A percentile compares a stretch with the other conserved stretches of the same genome.
Evolutionary conservation across 2,113 vertebrate genomes (phyloP).

Genomic region (Cephalopholis sonnerati): DNA sequence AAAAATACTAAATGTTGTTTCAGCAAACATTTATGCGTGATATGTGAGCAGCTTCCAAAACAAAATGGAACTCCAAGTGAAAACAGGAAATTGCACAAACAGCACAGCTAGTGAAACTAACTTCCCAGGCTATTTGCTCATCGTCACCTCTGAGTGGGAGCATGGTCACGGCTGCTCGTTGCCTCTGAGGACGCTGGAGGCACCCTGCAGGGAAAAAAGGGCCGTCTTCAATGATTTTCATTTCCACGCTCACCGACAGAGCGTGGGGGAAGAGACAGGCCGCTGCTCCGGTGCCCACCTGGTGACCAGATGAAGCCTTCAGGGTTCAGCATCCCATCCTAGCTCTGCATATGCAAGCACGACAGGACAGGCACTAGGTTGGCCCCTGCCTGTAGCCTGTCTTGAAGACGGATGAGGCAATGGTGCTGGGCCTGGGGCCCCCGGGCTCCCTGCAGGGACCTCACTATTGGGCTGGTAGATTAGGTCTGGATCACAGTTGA

Average conservation of each 20-base stretch:
- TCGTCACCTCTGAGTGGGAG: constrained; percentile 47
- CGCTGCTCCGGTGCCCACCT: constrained; percentile 38
- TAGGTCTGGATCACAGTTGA: constrained; percentile 82
- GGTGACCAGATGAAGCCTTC: constrained; percentile 60
- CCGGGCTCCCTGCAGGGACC: constrained; percentile 70
- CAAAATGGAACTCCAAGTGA: constrained; percentile 23
- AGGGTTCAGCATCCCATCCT: constrained; percentile 40
- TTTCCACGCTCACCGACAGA: constrained; percentile 38
- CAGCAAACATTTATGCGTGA: constrained; percentile 29
- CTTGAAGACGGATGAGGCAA: constrained; percentile 78
- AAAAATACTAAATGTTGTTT: constrained; percentile 46
- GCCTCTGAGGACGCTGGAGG: constrained; percentile 29
- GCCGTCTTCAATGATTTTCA: constrained; percentile 39
- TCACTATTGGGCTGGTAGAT: constrained; percentile 78
- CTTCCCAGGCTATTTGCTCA: constrained; percentile 43
- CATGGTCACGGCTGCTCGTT: constrained; percentile 49
- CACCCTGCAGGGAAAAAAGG: constrained; percentile 18
- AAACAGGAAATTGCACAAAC: constrained; percentile 48
- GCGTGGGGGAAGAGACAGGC: constrained; percentile 21
- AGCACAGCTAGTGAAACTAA: constrained; percentile 17
- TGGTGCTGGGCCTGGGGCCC: constrained; percentile 60
- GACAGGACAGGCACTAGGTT: constrained; percentile 26
- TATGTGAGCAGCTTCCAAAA: constrained; percentile 43
- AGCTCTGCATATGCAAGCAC: constrained; percentile 58
- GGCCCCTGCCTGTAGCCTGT: constrained; percentile 60